Conservation (phyloP, 2,797 vertebrate genomes). For the Varecia variegata region DNA sequence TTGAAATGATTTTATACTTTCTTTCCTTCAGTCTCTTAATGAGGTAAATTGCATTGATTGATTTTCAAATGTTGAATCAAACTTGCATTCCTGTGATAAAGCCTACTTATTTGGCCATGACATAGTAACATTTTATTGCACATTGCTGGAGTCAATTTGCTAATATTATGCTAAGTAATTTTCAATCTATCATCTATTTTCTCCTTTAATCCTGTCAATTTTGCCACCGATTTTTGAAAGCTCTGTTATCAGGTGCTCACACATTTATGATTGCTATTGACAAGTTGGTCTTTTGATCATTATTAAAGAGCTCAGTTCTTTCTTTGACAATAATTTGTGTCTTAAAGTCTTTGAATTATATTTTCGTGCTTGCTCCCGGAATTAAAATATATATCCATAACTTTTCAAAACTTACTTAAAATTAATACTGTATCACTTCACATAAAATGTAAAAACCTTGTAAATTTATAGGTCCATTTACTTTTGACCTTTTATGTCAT, state of each 20-base stretch:
- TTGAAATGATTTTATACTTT: background rate
- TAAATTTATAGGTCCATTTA: background rate
- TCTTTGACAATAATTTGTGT: background rate
- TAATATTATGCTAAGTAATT: constrained; percentile 8
- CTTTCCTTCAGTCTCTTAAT: background rate
- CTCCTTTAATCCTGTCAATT: background rate
- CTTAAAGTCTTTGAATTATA: background rate
- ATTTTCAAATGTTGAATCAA: background rate
- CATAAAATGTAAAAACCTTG: background rate
- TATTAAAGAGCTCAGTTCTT: background rate
- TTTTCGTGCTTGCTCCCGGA: background rate
- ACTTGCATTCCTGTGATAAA: background rate
- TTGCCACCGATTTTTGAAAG: background rate
- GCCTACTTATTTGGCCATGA: background rate
- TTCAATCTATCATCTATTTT: background rate
- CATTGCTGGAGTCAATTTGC: background rate
- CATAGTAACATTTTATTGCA: background rate
- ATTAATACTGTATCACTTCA: background rate
- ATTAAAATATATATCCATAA: background rate
- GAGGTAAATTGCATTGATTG: background rate
- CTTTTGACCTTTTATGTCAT: background rate
- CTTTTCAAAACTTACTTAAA: background rate
- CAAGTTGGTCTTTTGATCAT: background rate
- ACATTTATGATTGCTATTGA: background rate
- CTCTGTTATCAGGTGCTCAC: background rate